These are phyloP conservation scores for Blomia tropicalis DNA, from an alignment of 2,888 invertebrate species.

Conservation along the genomic window DNA sequence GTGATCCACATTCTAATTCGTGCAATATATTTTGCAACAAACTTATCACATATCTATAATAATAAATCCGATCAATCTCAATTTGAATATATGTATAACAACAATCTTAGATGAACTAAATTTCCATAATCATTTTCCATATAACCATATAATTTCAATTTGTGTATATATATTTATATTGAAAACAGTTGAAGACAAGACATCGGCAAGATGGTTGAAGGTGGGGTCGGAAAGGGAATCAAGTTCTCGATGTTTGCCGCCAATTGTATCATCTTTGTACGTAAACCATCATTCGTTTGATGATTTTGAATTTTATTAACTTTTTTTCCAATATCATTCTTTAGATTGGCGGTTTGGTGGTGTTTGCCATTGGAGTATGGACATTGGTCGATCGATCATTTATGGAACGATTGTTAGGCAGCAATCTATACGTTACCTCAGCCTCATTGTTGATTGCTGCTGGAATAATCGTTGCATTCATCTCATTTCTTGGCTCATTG, in stretches of 20 bases:
- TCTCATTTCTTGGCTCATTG: constrained; percentile 77
- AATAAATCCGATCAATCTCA: too few relatives aligned
- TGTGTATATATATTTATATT: too few relatives aligned
- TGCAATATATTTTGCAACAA: too few relatives aligned
- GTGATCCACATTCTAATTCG: too few relatives aligned
- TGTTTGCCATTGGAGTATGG: constrained; percentile 66
- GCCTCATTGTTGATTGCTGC: constrained; percentile 66
- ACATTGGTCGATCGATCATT: constrained; percentile 66
- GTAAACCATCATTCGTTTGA: constrained; percentile 36
- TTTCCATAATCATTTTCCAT: too few relatives aligned
- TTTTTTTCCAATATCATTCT: background rate
- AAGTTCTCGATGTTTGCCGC: constrained; percentile 67
- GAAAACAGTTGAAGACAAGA: too few relatives aligned
- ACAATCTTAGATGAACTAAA: background rate
- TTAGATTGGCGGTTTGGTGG: constrained; percentile 57
- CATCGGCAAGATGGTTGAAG: constrained; percentile 55
- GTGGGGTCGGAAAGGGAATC: constrained; percentile 63
- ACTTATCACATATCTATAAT: too few relatives aligned
- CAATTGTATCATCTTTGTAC: constrained; percentile 71
- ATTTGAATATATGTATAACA: background rate
- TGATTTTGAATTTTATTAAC: background rate
- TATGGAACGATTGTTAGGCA: constrained; percentile 65
- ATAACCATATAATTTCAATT: too few relatives aligned
- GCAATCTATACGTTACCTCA: constrained; percentile 68
- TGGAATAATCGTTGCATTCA: constrained; percentile 59